These are phyloP conservation scores for Heliothis subflexa DNA, from an alignment of 1,140 invertebrate species.

Conservation along the genomic window DNA sequence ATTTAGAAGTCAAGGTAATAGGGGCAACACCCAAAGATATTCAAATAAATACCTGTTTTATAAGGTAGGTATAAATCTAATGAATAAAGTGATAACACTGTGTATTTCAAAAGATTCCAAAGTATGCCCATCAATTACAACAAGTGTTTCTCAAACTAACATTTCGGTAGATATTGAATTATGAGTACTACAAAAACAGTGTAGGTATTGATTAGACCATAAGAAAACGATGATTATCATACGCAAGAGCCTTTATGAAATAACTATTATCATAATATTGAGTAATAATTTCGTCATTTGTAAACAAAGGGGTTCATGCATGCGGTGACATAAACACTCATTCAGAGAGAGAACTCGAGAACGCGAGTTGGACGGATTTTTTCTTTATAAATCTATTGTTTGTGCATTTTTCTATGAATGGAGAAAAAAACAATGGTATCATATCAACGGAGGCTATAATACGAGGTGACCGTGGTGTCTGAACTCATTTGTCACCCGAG, in stretches of 20 bases:
- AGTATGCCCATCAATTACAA: too few relatives aligned
- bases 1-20: too few relatives aligned
- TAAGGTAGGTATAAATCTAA: too few relatives aligned
- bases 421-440: constrained; percentile 36
- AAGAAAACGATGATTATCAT: neutral
- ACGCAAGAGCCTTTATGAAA: neutral
- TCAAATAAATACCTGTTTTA: too few relatives aligned
- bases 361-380: neutral
- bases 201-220: neutral
- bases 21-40: too few relatives aligned
- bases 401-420: constrained; percentile 8
- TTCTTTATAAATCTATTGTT: constrained; percentile 38
- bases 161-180: neutral
- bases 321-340: constrained; percentile 50
- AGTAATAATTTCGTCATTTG: constrained; percentile 58
- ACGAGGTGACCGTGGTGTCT: constrained; percentile 40
- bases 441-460: constrained; percentile 46
- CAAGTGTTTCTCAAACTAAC: neutral
- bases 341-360: constrained; percentile 19
- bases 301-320: constrained; percentile 57
- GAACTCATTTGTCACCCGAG: constrained; percentile 54
- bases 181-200: neutral
- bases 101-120: too few relatives aligned
- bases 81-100: too few relatives aligned
- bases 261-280: constrained; percentile 42